Percentiles rank a stretch among this genome's conserved stretches.
phyloP scores from a whole-genome alignment of 2,113 vertebrate genomes.

The Cyprinodon tularosa region DNA sequence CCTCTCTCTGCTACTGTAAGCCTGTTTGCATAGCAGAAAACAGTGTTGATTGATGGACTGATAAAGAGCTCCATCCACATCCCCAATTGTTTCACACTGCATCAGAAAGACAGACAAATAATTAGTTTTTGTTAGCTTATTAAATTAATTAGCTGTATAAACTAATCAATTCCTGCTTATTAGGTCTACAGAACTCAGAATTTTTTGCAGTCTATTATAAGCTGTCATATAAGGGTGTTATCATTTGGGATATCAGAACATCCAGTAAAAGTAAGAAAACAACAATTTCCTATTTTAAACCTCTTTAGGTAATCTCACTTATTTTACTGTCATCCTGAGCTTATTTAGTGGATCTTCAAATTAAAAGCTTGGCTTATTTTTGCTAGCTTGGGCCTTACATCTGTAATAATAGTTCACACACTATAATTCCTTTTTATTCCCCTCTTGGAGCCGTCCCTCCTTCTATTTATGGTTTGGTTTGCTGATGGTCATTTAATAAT shows the following conservation, averaged over 20 bases:
- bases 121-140: constrained; percentile 25
- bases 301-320: background rate
- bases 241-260: constrained; percentile 1
- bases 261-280: background rate
- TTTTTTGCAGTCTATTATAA: background rate
- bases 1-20: constrained; percentile 2
- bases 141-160: constrained; percentile 37
- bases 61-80: constrained; percentile 1
- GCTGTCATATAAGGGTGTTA: background rate
- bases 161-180: constrained; percentile 15
- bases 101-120: constrained; percentile 19
- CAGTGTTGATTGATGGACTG: constrained; percentile 17
- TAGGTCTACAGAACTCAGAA: constrained; percentile 29
- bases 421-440: too few species aligned
- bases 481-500: too few species aligned
- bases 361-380: background rate
- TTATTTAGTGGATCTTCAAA: too few species aligned
- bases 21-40: constrained; percentile 11
- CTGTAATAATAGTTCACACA: too few species aligned
- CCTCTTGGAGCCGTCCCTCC: too few species aligned
- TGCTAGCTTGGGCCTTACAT: too few species aligned
- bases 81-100: constrained; percentile 2
- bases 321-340: background rate
- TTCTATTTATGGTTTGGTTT: too few species aligned
- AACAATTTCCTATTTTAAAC: background rate